Base-by-base conservation (phyloP, 2,113 vertebrate genomes). In the Symphodus melops region DNA sequence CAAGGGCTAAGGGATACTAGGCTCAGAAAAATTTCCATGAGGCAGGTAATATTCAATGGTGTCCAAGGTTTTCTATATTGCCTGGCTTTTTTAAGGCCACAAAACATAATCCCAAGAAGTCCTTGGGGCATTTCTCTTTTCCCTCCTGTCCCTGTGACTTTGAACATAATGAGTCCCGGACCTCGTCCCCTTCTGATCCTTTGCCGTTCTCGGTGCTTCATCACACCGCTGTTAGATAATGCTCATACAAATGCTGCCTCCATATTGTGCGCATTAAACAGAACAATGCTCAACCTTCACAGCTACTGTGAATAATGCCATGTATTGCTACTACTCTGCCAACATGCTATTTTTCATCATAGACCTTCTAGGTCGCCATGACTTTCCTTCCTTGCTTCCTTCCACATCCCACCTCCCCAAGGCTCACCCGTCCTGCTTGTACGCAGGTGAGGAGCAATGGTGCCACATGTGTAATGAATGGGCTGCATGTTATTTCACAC, bases 291-390 rank as follows among this genome's bases (percentile, higher is more conserved):
- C 79, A 81, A 75, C 84, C 81, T 85, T 87, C 85, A 79, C 72
- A 59, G 65, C 73, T 56, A 59, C 19, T 61, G 65, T 63, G 75
- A 82, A 79, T 68, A 84, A 86, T 63, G 55, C 62, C 61, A 53
- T 19, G 59, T 84, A 39, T 28, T 42, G 77, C 77, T 78, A 37
- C 77, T 83, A 68, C 65, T 48, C 60, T 57, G 67, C 54, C 68
- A 75, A 82, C 72, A 66, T 9, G 36, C 62, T 64, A 79, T 91
- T 90, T 86, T 88, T 89, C 82, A 88, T 82, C 55, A 10, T 12
- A 54, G 78, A 36, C 79, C 79, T 86, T 84, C 57, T 85, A 87
- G 85, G 89, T 92, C 90, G 89, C 66, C 8, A 5, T 90, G 89
- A 92, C 85, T 79, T 91, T 92, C 58, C 60, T 67, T 80, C 74